Conservation (phyloP, 2,797 vertebrate genomes). For the Artibeus jamaicensis region DNA sequence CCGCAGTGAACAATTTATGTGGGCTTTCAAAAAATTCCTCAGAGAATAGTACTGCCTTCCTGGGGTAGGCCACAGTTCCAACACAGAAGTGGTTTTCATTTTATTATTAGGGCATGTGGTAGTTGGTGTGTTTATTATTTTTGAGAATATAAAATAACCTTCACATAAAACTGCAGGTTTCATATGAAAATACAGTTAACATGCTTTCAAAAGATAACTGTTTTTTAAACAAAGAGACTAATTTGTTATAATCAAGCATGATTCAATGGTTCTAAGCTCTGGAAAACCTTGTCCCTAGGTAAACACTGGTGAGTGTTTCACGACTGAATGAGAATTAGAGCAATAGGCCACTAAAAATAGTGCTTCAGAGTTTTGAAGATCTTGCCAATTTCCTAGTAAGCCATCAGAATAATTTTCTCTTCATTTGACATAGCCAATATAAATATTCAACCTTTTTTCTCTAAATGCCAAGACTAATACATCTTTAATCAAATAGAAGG, state of each 20-base stretch:
- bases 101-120: not conserved
- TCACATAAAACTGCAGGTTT: not conserved
- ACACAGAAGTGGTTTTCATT: not conserved
- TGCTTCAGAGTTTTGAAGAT: not conserved
- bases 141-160: not conserved
- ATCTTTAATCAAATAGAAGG: not conserved
- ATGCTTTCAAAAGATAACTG: constrained; percentile 6
- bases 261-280: constrained; percentile 18
- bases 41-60: not conserved
- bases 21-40: not conserved
- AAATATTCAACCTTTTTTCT: constrained; percentile 33
- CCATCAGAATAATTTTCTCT: not conserved
- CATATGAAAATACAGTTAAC: not conserved
- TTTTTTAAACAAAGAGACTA: not conserved
- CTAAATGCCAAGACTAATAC: not conserved
- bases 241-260: constrained; percentile 59
- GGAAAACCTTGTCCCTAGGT: constrained; percentile 8
- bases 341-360: constrained; percentile 13
- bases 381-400: not conserved
- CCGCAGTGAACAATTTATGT: not conserved
- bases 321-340: not conserved
- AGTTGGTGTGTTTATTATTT: not conserved
- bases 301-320: not conserved
- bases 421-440: not conserved
- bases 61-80: not conserved